Conservation (phyloP, 2,888 invertebrate genomes). For the Brenthis ino region DNA sequence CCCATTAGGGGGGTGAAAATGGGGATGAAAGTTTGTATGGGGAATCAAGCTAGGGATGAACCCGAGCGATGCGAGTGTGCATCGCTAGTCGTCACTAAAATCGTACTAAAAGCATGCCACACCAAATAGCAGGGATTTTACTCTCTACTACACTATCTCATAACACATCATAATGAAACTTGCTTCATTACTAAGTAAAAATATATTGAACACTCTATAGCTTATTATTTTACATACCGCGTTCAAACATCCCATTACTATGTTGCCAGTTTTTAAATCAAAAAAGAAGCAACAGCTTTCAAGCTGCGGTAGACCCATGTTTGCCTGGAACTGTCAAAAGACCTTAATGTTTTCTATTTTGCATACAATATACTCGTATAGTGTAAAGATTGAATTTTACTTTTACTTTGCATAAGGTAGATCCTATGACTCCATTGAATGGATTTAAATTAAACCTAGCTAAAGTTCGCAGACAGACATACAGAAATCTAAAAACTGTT, state of each 20-base stretch:
- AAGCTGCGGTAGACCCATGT: conserved; percentile 59
- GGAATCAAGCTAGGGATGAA: too few relatives aligned
- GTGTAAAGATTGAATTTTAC: not conserved
- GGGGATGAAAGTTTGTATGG: too few relatives aligned
- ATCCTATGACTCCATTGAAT: too few relatives aligned
- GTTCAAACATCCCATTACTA: conserved; percentile 61
- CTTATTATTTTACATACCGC: conserved; percentile 39
- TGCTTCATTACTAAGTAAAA: not conserved
- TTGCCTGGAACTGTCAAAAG: conserved; percentile 33
- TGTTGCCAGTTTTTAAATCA: conserved; percentile 65
- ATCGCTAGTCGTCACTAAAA: not conserved
- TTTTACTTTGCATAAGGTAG: not conserved
- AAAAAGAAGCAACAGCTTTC: conserved; percentile 57
- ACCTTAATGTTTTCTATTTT: not conserved
- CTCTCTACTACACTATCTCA: too few relatives aligned
- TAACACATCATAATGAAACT: not conserved
- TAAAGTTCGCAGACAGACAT: too few relatives aligned
- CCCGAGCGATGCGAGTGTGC: too few relatives aligned
- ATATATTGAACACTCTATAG: not conserved
- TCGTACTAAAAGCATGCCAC: too few relatives aligned
- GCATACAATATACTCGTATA: too few relatives aligned
- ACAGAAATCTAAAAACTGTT: too few relatives aligned
- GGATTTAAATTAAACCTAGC: too few relatives aligned
- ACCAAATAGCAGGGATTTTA: too few relatives aligned
- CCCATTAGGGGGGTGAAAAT: too few relatives aligned